These are phyloP conservation scores for Fissipunctia ypsillon DNA, from an alignment of 2,888 invertebrate genomes.

Conservation along the genomic window DNA sequence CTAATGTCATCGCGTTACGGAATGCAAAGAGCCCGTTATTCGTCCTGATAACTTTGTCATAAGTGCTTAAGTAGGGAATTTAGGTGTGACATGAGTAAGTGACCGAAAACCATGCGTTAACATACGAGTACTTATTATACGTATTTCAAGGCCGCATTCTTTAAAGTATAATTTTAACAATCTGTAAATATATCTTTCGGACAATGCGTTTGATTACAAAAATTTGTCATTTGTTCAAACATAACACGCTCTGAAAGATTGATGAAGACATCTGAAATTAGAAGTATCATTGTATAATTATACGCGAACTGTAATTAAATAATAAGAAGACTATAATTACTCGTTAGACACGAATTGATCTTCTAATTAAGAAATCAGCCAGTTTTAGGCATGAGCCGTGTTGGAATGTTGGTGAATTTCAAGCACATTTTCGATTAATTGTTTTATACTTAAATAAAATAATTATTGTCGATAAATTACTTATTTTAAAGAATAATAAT, in stretches of 20 bases:
- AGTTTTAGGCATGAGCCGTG: background rate
- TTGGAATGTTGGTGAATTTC: background rate
- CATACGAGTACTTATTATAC: constrained; percentile 13
- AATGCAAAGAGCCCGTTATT: constrained; percentile 62
- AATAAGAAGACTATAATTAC: constrained; percentile 35
- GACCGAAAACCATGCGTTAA: constrained; percentile 17
- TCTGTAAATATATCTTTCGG: background rate
- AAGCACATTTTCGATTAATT: background rate
- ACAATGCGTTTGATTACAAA: background rate
- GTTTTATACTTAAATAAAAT: background rate
- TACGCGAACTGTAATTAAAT: constrained; percentile 38
- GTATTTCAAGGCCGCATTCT: constrained; percentile 20
- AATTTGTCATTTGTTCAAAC: constrained; percentile 13
- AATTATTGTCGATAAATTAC: background rate
- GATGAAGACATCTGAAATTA: constrained; percentile 39
- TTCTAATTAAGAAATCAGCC: constrained; percentile 30
- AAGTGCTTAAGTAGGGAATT: constrained; percentile 37
- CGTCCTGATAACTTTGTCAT: constrained; percentile 61
- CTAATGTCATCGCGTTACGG: constrained; percentile 44
- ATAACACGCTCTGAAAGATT: constrained; percentile 42
- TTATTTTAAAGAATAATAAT: background rate
- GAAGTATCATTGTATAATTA: constrained; percentile 29
- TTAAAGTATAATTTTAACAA: constrained; percentile 2
- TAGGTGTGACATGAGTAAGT: constrained; percentile 44
- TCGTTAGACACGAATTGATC: constrained; percentile 31